phyloP scores from a whole-genome alignment of 2,888 invertebrate genomes.

The Allacma fusca region DNA sequence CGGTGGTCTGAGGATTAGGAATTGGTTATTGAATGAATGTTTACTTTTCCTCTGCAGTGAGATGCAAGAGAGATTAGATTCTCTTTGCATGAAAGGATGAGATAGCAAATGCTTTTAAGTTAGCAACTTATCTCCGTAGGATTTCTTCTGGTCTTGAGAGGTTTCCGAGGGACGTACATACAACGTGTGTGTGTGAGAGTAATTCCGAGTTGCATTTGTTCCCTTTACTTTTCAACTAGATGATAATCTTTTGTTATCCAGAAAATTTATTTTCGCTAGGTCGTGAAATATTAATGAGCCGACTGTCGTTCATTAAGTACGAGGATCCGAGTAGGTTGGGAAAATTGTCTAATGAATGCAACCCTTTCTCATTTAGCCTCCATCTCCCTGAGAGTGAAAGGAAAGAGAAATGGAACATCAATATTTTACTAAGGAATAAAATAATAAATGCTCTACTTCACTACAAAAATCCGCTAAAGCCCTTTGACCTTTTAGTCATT shows the following conservation, averaged over 20 bases:
- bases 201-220: neutral
- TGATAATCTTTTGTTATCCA: conserved; percentile 9
- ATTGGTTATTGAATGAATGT: conserved; percentile 25
- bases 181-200: too few species aligned
- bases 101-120: neutral
- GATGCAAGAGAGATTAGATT: conserved; percentile 1
- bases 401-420: conserved; percentile 7
- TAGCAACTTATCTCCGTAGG: too few species aligned
- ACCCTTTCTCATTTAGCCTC: neutral
- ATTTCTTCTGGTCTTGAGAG: too few species aligned
- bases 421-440: conserved; percentile 16
- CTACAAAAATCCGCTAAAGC: neutral
- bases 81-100: neutral
- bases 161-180: too few species aligned
- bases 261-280: neutral
- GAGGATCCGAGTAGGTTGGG: neutral
- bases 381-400: neutral
- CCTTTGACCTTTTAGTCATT: conserved; percentile 11
- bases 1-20: neutral
- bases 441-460: neutral
- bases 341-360: neutral
- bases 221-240: neutral
- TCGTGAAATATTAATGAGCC: conserved; percentile 26
- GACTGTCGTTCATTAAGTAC: conserved; percentile 3
- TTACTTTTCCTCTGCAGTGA: neutral